phyloP scores from a whole-genome alignment of 1,140 invertebrate species.

The Samia ricini region DNA sequence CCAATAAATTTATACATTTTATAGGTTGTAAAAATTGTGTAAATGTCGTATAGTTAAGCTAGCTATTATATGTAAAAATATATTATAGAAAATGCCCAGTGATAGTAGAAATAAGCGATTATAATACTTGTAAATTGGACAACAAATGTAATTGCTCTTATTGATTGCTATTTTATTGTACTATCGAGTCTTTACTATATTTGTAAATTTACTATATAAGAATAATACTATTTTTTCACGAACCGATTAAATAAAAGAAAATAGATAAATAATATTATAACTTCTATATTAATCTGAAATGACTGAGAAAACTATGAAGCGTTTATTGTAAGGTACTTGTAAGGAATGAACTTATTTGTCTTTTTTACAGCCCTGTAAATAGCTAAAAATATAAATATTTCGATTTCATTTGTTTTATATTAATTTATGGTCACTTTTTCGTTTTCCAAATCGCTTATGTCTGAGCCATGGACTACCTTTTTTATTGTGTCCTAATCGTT shows the following conservation, averaged over 20 bases:
- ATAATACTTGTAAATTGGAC: slow-evolving; percentile 50
- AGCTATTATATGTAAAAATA: slow-evolving; percentile 49
- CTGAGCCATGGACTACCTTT: too few species aligned
- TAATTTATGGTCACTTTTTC: not conserved
- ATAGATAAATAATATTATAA: slow-evolving; percentile 35
- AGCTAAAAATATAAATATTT: slow-evolving; percentile 63
- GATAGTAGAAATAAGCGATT: slow-evolving; percentile 72
- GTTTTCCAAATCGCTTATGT: not conserved
- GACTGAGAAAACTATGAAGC: slow-evolving; percentile 61
- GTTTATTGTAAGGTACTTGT: slow-evolving; percentile 68
- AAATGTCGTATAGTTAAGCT: slow-evolving; percentile 47
- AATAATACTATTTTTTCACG: slow-evolving; percentile 65
- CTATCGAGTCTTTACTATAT: slow-evolving; percentile 51
- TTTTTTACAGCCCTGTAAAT: slow-evolving; percentile 74
- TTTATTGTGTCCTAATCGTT: not conserved
- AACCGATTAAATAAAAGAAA: slow-evolving; percentile 47
- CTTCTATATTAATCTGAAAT: slow-evolving; percentile 44
- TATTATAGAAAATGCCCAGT: slow-evolving; percentile 66
- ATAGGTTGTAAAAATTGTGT: slow-evolving; percentile 67
- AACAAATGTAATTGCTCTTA: slow-evolving; percentile 18
- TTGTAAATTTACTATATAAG: slow-evolving; percentile 42
- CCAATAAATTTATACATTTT: slow-evolving; percentile 56
- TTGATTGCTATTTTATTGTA: slow-evolving; percentile 54
- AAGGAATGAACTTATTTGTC: slow-evolving; percentile 60
- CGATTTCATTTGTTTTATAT: slow-evolving; percentile 31